Conservation (phyloP, 1,140 invertebrate species). For the Dreissena rostriformis region DNA sequence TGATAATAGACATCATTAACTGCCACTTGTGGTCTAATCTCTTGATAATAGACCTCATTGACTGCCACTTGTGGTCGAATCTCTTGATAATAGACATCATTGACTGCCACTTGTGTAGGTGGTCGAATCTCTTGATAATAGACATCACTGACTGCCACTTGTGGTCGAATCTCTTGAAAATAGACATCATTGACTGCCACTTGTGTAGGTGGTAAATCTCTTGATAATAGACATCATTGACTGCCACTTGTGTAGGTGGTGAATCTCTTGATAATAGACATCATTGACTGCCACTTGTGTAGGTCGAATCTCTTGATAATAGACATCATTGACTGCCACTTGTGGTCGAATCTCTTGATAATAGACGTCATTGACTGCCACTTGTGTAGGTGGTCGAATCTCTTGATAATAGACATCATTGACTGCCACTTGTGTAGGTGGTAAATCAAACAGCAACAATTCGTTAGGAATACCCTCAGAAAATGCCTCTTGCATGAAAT, state of each 20-base stretch:
- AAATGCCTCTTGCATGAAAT: conserved; percentile 38
- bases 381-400: no score
- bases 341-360: no score
- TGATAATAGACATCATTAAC: conserved; percentile 48
- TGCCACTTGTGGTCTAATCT: conserved; percentile 53
- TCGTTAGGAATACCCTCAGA: conserved; percentile 53
- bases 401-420: conserved; percentile 42
- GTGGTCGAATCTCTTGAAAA: no score
- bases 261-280: conserved; percentile 55
- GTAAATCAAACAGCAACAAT: conserved; percentile 56
- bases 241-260: conserved; percentile 50
- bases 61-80: no score
- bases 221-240: conserved; percentile 50
- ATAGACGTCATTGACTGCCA: conserved; percentile 40
- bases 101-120: conserved; percentile 50
- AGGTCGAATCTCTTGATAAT: conserved; percentile 55
- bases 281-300: no score
- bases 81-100: conserved; percentile 50
- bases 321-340: conserved; percentile 38
- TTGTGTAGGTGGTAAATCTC: conserved; percentile 57
- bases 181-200: conserved; percentile 40
- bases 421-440: conserved; percentile 49
- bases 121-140: no score
- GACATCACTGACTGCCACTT: conserved; percentile 41
- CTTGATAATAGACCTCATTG: conserved; percentile 49